Percentiles rank a stretch among this genome's conserved stretches.
These are phyloP conservation scores for Dione vanillae DNA, from an alignment of 2,888 invertebrate genomes.

Conservation along the genomic window DNA sequence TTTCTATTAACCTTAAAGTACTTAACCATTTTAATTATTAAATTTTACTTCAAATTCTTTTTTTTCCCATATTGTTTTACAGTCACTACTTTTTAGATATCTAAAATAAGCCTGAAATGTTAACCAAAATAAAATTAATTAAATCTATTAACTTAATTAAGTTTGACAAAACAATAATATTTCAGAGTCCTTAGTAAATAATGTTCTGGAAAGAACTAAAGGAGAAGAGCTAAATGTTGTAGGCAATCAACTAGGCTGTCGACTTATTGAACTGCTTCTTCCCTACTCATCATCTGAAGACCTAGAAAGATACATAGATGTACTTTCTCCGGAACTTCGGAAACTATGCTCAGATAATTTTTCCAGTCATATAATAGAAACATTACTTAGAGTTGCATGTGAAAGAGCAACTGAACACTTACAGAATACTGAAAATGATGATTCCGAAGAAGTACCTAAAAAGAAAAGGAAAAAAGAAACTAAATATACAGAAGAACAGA, in stretches of 20 bases:
- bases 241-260: conserved; percentile 91
- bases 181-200: conserved; percentile 88
- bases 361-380: conserved; percentile 91
- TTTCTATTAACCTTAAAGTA: background rate
- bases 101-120: too few species aligned
- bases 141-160: background rate
- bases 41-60: background rate
- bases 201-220: conserved; percentile 89
- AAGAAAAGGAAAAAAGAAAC: conserved; percentile 59
- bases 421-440: conserved; percentile 53
- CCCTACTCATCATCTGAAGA: conserved; percentile 86
- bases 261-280: conserved; percentile 90
- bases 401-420: conserved; percentile 76
- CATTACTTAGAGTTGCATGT: conserved; percentile 84
- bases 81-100: too few species aligned
- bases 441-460: conserved; percentile 59
- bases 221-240: conserved; percentile 89
- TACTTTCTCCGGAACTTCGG: conserved; percentile 87
- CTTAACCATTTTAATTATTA: too few species aligned
- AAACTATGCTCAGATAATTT: conserved; percentile 89
- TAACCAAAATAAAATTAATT: too few species aligned
- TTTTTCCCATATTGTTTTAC: too few species aligned
- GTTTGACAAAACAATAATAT: conserved; percentile 43
- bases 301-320: conserved; percentile 85
- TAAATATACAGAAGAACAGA: conserved; percentile 75